Evolutionary conservation across 2,888 invertebrate species (phyloP).

Genomic region (Eupithecia subfuscata): DNA sequence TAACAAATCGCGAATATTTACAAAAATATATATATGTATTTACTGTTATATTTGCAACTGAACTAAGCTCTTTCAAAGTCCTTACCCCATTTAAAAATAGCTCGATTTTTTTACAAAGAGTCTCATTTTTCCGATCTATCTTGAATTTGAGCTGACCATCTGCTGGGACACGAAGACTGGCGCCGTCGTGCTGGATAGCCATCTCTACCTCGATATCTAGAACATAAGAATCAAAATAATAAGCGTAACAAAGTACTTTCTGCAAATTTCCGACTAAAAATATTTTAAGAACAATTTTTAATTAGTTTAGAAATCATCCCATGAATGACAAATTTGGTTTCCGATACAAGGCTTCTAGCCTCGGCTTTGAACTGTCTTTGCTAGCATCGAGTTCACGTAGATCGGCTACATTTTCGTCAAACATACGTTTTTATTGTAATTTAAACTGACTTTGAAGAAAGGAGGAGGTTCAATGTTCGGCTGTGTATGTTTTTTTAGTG

Average conservation of each 20-base stretch:
- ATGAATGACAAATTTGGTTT: too few species aligned
- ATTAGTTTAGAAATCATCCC: too few species aligned
- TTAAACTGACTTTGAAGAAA: too few species aligned
- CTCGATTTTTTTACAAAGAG: neutral
- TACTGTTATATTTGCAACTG: too few species aligned
- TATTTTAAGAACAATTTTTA: too few species aligned
- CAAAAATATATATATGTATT: too few species aligned
- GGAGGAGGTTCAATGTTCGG: too few species aligned
- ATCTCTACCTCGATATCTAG: constrained; percentile 1
- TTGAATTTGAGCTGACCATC: neutral
- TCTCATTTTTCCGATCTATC: neutral
- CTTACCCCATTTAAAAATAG: neutral
- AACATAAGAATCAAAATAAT: neutral
- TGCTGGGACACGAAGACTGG: neutral
- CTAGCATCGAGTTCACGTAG: neutral
- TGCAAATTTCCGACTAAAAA: too few species aligned
- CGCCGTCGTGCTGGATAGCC: neutral
- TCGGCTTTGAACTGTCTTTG: neutral
- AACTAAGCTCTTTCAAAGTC: neutral
- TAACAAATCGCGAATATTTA: too few species aligned
- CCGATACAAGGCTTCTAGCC: neutral
- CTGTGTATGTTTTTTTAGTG: too few species aligned
- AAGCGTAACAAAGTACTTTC: neutral
- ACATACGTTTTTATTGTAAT: neutral
- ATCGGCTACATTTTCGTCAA: neutral